Evolutionary conservation across 2,888 invertebrate genomes (phyloP).

Genomic region (Eucriotettix oculatus): DNA sequence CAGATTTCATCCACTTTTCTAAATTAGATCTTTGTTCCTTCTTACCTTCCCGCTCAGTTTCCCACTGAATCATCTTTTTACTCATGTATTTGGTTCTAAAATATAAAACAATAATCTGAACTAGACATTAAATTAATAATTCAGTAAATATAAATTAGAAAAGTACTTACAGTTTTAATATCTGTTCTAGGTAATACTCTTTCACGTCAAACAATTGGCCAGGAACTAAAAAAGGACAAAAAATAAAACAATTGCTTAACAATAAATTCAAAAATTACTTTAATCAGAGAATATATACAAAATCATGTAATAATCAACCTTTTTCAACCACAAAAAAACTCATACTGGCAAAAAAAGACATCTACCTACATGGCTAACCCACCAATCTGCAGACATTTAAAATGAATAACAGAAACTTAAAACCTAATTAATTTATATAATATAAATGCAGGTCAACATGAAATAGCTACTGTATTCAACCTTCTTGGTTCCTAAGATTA

Average conservation of each 20-base stretch:
- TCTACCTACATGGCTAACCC: no score
- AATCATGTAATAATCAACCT: no score
- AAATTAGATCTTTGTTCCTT: constrained; percentile 24
- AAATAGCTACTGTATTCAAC: no score
- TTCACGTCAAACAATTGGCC: constrained; percentile 61
- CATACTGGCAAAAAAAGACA: no score
- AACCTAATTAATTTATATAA: no score
- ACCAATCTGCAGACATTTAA: no score
- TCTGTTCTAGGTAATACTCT: constrained; percentile 63
- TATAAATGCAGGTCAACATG: no score
- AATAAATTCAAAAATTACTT: no score
- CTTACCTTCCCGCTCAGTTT: constrained; percentile 22
- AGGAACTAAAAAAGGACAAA: constrained; percentile 34
- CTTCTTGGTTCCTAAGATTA: no score
- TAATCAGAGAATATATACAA: no score
- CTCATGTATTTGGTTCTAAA: constrained; percentile 17
- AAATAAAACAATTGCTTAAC: not conserved
- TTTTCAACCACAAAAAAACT: no score
- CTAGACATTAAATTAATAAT: not conserved
- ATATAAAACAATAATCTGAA: not conserved
- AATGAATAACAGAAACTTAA: no score
- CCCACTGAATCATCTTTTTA: constrained; percentile 15
- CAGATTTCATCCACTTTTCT: constrained; percentile 24
- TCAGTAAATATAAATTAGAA: not conserved
- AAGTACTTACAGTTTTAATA: constrained; percentile 32